A percentile compares a stretch with the other conserved stretches of the same genome.
Evolutionary conservation across 2,113 vertebrate species (phyloP).

Genomic region (Xyrauchen texanus): DNA sequence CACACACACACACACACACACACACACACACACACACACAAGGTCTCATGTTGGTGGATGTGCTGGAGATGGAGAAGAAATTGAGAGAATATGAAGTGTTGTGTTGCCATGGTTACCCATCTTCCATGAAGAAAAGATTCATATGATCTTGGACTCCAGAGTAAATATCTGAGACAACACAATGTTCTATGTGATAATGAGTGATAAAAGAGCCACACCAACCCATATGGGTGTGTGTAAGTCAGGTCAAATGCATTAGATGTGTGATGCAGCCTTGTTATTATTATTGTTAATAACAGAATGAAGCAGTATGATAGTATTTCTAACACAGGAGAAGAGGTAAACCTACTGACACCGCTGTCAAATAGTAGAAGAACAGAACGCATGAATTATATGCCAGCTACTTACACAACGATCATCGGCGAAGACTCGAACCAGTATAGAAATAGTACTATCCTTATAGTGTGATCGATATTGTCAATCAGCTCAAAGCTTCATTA

Average conservation of each 20-base stretch:
- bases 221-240: background rate
- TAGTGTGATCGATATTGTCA: background rate
- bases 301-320: background rate
- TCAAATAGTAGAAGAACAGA: background rate
- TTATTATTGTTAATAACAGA: background rate
- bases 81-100: slow-evolving; percentile 21
- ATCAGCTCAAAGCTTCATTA: background rate
- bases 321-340: background rate
- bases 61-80: background rate
- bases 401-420: slow-evolving; percentile 7
- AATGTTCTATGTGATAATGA: background rate
- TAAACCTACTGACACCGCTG: background rate
- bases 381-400: background rate
- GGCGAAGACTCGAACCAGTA: background rate
- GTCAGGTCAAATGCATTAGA: background rate
- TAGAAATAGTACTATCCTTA: background rate
- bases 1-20: slow-evolving; percentile 18
- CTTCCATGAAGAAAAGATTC: slow-evolving; percentile 3
- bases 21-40: slow-evolving; percentile 27
- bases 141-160: slow-evolving; percentile 6
- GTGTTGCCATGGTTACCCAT: slow-evolving; percentile 54
- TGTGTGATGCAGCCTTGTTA: background rate
- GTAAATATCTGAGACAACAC: background rate
- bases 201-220: background rate
- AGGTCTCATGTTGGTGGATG: background rate